Evolutionary conservation across 2,797 vertebrate genomes (phyloP).

Genomic region (Hapalemur alaotrensis): DNA sequence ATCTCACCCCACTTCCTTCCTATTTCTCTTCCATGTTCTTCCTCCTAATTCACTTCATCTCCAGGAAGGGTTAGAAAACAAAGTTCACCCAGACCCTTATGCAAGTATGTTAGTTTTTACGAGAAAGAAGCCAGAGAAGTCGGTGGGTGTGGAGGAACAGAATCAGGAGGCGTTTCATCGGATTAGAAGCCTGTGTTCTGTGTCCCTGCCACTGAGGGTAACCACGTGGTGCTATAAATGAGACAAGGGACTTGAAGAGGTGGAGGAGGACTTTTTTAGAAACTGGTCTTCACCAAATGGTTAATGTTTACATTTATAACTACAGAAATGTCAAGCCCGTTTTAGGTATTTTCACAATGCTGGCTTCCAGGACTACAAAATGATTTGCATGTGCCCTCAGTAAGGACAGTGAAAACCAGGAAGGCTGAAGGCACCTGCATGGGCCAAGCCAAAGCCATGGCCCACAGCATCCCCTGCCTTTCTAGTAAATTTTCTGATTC

Average conservation of each 20-base stretch:
- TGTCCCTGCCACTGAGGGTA: background rate
- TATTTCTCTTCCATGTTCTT: background rate
- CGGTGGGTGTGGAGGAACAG: background rate
- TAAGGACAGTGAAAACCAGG: background rate
- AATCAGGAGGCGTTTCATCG: background rate
- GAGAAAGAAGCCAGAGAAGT: background rate
- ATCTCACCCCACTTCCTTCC: background rate
- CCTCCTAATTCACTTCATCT: background rate
- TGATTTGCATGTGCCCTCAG: background rate
- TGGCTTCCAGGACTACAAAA: background rate
- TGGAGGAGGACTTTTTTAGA: background rate
- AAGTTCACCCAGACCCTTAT: background rate
- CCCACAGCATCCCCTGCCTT: too few relatives aligned
- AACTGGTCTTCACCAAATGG: background rate
- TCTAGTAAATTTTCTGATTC: background rate
- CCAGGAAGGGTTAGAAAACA: background rate
- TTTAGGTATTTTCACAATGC: background rate
- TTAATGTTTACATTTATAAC: background rate
- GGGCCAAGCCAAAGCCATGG: background rate
- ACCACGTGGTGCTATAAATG: background rate
- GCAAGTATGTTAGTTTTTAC: background rate
- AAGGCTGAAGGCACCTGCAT: background rate
- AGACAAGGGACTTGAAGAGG: background rate
- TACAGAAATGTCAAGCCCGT: background rate
- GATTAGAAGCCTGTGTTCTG: background rate